These are phyloP conservation scores for Onychostoma macrolepis DNA, from an alignment of 2,113 vertebrate species.

Conservation along the genomic window DNA sequence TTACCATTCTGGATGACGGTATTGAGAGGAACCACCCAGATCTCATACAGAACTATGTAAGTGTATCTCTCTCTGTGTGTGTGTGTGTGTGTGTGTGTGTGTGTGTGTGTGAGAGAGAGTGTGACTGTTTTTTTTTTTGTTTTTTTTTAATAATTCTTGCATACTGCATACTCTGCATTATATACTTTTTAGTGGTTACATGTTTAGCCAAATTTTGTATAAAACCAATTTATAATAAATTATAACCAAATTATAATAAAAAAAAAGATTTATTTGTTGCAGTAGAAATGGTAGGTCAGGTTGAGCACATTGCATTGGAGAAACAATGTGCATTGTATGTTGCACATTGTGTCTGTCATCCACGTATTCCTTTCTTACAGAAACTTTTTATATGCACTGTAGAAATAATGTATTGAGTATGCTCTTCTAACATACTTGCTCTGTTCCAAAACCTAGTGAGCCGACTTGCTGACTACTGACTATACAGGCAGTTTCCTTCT, in stretches of 20 bases:
- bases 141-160: background rate
- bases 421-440: background rate
- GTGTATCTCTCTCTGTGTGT: constrained; percentile 57
- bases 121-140: constrained; percentile 49
- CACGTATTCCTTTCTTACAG: too few species aligned
- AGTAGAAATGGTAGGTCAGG: too few species aligned
- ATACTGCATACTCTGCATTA: background rate
- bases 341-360: too few species aligned
- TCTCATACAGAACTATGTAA: constrained; percentile 96
- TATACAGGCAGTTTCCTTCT: background rate
- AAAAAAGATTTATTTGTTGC: too few species aligned
- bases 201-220: too few species aligned
- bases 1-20: constrained; percentile 97
- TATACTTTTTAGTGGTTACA: background rate
- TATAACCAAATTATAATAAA: too few species aligned
- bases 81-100: constrained; percentile 24
- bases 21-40: constrained; percentile 98
- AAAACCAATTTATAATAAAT: too few species aligned
- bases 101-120: constrained; percentile 21
- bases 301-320: too few species aligned
- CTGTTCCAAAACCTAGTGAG: background rate
- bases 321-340: too few species aligned
- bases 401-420: background rate
- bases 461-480: background rate
- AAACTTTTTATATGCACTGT: too few species aligned